Evolutionary conservation across 1,140 invertebrate species (phyloP), one percentile per base, ranked within the genome.

Genomic region (Papilio helenus): DNA sequence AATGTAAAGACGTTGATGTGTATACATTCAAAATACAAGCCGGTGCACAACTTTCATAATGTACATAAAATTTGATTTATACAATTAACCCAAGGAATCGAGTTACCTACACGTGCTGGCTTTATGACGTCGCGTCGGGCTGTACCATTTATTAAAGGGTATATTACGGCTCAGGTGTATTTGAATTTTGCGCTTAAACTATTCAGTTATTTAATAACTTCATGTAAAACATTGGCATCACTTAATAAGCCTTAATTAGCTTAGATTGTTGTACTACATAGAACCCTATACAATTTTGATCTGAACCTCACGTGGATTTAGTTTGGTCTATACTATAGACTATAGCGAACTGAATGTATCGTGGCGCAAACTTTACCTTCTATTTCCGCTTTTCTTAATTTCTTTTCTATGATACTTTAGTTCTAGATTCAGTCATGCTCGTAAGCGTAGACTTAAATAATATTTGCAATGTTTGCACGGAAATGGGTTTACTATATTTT

Each of bases 31-130:
- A 49, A 49, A 49, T 18, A 18, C 5, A 49, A 49, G 18, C 16
- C 18, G 29, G 14, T 26, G 3, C n/a, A 14, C 29, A 26, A 7
- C 3, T 26, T n/a, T 71, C 14, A 71, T 71, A 18, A 42, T 9
- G 3, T 39, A 72, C 71, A 20, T 42, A 72, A 68, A 34, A 34
- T 29, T 49, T 74, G 10, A 23, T 51, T 46, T 49, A 73, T 20
- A 73, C 51, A 74, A 74, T 74, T 74, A 74, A 74, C n/a, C 44
- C n/a, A 74, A 74, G 72, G 20, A 46, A 74, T 44, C 72, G 39
- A 23, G 72, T 44, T 26, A 12, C 20, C 39, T 39, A 42, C 71
- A 72, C 39, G 72, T 74, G 44, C 16, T 49, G 44, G 61, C 14
- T 74, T 74, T 74, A 74, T 12, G 44, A 72, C 71, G 34, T 72